Conservation (phyloP, 1,140 invertebrate genomes). For the Drosophila subobscura region DNA sequence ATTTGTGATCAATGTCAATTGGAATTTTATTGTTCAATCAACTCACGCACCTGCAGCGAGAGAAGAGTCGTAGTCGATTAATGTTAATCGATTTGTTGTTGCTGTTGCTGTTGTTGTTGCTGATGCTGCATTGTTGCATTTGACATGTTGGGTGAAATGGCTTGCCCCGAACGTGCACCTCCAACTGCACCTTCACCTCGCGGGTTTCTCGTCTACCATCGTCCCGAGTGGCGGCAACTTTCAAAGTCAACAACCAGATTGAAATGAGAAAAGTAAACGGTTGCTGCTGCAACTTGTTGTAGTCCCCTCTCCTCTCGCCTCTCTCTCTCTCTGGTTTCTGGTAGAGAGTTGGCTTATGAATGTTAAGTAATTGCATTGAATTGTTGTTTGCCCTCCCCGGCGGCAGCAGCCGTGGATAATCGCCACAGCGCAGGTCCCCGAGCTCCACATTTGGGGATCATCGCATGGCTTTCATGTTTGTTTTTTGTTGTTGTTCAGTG, state of each 20-base stretch:
- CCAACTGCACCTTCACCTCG: not conserved
- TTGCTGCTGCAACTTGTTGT: slow-evolving; percentile 47
- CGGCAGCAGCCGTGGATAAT: slow-evolving; percentile 23
- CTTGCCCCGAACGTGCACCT: not conserved
- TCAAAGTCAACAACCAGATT: slow-evolving; percentile 65
- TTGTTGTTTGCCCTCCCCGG: slow-evolving; percentile 4
- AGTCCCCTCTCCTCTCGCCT: not conserved
- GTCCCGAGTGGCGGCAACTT: slow-evolving; percentile 48
- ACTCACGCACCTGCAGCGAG: slow-evolving; percentile 42
- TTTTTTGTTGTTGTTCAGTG: too few species aligned
- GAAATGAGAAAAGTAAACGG: slow-evolving; percentile 54
- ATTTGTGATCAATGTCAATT: slow-evolving; percentile 51
- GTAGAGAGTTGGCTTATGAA: slow-evolving; percentile 20
- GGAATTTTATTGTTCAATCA: slow-evolving; percentile 28
- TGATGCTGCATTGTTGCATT: slow-evolving; percentile 40
- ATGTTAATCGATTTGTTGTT: slow-evolving; percentile 31
- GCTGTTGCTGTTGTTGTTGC: slow-evolving; percentile 4
- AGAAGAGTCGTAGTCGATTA: slow-evolving; percentile 17
- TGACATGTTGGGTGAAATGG: slow-evolving; percentile 65
- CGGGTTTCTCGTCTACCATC: not conserved
- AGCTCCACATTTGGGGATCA: too few species aligned
- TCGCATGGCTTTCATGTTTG: too few species aligned
- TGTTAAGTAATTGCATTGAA: slow-evolving; percentile 54
- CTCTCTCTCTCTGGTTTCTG: too few species aligned
- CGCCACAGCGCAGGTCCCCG: slow-evolving; percentile 4